Percentiles rank a stretch among this genome's conserved stretches.
phyloP scores from a whole-genome alignment of 2,113 vertebrate species.

The Dryoscopus gambensis region DNA sequence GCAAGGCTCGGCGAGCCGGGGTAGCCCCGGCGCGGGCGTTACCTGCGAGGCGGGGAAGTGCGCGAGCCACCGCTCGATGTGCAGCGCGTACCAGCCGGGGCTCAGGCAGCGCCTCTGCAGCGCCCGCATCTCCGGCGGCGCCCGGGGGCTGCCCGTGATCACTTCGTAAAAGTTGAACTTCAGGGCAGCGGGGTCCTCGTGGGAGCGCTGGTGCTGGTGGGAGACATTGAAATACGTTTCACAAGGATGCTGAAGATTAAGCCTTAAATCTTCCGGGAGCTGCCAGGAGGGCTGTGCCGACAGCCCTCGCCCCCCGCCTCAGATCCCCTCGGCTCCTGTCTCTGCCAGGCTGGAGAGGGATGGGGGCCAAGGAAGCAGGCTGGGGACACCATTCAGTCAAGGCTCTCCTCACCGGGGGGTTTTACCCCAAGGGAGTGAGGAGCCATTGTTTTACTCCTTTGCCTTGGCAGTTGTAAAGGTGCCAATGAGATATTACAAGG shows the following conservation, averaged over 20 bases:
- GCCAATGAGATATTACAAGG: not conserved
- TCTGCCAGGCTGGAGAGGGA: not conserved
- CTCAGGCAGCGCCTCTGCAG: constrained; percentile 87
- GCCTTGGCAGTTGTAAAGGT: not conserved
- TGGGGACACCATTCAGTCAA: not conserved
- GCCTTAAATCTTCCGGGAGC: fast-evolving
- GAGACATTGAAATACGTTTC: not conserved
- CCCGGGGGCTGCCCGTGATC: constrained; percentile 78
- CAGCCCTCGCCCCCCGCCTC: not conserved
- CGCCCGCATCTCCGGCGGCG: constrained; percentile 77
- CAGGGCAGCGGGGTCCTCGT: constrained; percentile 87
- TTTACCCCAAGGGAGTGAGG: not conserved
- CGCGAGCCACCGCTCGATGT: constrained; percentile 89
- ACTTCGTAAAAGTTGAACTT: constrained; percentile 91
- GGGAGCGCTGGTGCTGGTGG: constrained; percentile 89
- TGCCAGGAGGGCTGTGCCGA: not conserved
- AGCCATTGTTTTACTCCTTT: not conserved
- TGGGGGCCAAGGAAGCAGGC: not conserved
- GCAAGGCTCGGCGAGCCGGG: fast-evolving
- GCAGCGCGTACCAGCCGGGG: constrained; percentile 88
- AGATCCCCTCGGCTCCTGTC: not conserved
- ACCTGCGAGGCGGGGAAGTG: constrained; percentile 90
- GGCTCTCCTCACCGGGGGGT: too few relatives aligned
- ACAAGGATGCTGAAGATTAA: not conserved
- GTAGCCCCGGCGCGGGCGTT: not conserved